These are phyloP conservation scores for Antechinus stuartii DNA, from an alignment of 2,113 vertebrate species.

Conservation along the genomic window DNA sequence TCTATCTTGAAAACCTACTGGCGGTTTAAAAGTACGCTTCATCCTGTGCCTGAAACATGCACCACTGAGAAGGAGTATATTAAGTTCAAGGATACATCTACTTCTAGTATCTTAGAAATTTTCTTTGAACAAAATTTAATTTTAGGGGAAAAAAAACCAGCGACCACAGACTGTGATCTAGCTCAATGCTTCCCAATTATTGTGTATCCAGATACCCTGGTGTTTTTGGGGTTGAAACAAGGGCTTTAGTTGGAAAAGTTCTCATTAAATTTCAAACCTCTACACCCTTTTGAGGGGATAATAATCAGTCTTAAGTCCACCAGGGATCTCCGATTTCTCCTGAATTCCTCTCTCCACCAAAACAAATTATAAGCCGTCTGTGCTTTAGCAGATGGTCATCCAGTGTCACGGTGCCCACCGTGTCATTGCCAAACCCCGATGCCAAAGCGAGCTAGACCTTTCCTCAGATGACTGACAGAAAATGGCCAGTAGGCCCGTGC, in stretches of 20 bases:
- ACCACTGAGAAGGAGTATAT: neutral
- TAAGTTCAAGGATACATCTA: neutral
- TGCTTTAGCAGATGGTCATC: neutral
- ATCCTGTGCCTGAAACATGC: neutral
- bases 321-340: neutral
- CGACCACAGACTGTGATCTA: neutral
- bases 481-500: neutral
- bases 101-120: neutral
- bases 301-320: neutral
- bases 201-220: neutral
- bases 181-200: neutral
- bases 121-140: neutral
- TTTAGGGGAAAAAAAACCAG: neutral
- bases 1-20: neutral
- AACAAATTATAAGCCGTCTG: neutral
- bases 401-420: neutral
- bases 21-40: neutral
- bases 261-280: neutral
- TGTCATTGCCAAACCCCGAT: neutral
- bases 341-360: neutral
- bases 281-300: neutral
- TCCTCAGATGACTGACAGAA: neutral
- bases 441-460: neutral
- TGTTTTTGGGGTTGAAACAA: neutral
- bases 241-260: neutral